These are phyloP conservation scores for Agrochola circellaris DNA, from an alignment of 2,888 invertebrate species.

Conservation along the genomic window DNA sequence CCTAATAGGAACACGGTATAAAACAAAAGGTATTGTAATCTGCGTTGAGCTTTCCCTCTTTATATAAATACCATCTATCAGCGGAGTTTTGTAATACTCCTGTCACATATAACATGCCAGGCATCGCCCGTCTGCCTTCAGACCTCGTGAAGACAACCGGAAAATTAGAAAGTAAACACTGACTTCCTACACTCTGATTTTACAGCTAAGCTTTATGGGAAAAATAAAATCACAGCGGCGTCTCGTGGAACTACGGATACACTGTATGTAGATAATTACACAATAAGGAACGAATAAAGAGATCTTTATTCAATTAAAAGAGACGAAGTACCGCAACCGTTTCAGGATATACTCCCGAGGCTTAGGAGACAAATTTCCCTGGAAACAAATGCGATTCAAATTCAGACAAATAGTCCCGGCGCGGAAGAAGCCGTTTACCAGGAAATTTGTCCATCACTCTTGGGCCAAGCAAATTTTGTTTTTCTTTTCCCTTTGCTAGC, in stretches of 20 bases:
- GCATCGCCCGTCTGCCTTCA: slow-evolving; percentile 78
- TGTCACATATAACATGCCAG: slow-evolving; percentile 80
- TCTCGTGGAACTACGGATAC: slow-evolving; percentile 53
- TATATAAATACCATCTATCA: slow-evolving; percentile 70
- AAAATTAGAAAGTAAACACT: slow-evolving; percentile 89
- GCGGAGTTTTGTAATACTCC: slow-evolving; percentile 78
- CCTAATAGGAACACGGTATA: slow-evolving; percentile 58
- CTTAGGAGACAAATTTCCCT: slow-evolving; percentile 89
- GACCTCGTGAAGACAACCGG: slow-evolving; percentile 88
- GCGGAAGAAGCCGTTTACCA: slow-evolving; percentile 89
- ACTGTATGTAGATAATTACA: slow-evolving; percentile 75
- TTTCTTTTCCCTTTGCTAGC: slow-evolving; percentile 79
- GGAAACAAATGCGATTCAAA: slow-evolving; percentile 90
- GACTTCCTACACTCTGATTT: slow-evolving; percentile 76
- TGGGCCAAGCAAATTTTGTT: slow-evolving; percentile 85
- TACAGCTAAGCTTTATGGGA: slow-evolving; percentile 72
- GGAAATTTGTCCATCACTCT: slow-evolving; percentile 90
- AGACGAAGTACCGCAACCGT: slow-evolving; percentile 81
- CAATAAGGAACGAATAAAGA: slow-evolving; percentile 75
- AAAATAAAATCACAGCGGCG: slow-evolving; percentile 67
- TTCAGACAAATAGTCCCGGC: slow-evolving; percentile 90
- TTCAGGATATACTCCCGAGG: slow-evolving; percentile 83
- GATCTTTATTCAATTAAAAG: slow-evolving; percentile 87
- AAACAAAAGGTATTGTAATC: slow-evolving; percentile 55
- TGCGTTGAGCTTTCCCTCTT: slow-evolving; percentile 24